Base-by-base conservation (phyloP, 1,140 invertebrate genomes). In the Micrasema minimum region DNA sequence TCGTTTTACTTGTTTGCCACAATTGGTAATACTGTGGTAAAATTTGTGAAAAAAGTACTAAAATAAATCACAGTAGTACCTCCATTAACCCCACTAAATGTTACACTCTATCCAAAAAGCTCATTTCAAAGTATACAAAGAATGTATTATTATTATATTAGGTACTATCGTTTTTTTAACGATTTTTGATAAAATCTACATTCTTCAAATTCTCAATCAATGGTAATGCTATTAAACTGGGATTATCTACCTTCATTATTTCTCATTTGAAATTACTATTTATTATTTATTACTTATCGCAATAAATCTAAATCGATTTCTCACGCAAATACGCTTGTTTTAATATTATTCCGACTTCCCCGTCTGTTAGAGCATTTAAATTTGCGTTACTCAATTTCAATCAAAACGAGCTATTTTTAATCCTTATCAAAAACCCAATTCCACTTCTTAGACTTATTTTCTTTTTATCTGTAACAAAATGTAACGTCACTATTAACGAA, bases 301-400 rank as follows among this genome's bases (percentile, higher is more conserved):
- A 18, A 59, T 59, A 59, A 59, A 59, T 38, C 37, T 14, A 41
- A 59, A 59, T 59, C 35, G 55, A 59, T 41, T 59, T 59, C 16
- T 41, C 14, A 59, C 38, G 55, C 55, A 59, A 59, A 59, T 59
- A 41, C 55, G 22, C 38, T 18, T 22, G 9, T 59, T 59, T 59
- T n/a, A n/a, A 59, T 59, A 16, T 0, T 35, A 38, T 20, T 22
- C 22, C 20, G 55, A 59, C 55, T 31, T 31, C 26, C 26, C 11
- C 26, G 20, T n/a, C n/a, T n/a, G n/a, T n/a, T n/a, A n/a, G n/a
- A 16, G 16, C 16, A 20, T 48, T 38, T 59, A 38, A 22, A 38
- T 59, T 59, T 41, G 55, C 35, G 55, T 59, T 41, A 59, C 35
- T 43, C 35, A 22, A 43, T 41, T 59, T n/a, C 35, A 38, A 59